phyloP scores from a whole-genome alignment of 2,888 invertebrate genomes.

The Dynastes grantii region DNA sequence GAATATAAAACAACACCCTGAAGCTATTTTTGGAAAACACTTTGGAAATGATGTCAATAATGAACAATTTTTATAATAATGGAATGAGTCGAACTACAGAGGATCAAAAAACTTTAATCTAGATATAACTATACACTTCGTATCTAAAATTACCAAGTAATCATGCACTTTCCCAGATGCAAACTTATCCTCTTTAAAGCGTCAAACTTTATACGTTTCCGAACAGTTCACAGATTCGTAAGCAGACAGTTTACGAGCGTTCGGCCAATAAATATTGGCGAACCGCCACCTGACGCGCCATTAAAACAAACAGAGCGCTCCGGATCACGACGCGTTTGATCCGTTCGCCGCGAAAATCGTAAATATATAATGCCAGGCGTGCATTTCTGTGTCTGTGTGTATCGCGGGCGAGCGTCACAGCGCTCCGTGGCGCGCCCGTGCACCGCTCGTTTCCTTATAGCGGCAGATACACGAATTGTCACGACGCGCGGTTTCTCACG shows the following conservation, averaged over 20 bases:
- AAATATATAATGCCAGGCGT: not conserved
- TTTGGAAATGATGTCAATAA: too few relatives aligned
- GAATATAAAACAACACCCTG: too few relatives aligned
- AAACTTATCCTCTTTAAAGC: too few relatives aligned
- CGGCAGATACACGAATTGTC: constrained; percentile 21
- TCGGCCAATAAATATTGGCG: constrained; percentile 13
- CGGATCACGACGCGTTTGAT: constrained; percentile 34
- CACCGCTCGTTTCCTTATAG: not conserved
- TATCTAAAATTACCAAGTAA: not conserved
- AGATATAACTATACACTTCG: too few relatives aligned
- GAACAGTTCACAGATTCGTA: not conserved
- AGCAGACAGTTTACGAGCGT: not conserved
- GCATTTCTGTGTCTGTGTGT: constrained; percentile 19
- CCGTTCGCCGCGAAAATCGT: constrained; percentile 32
- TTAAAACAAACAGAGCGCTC: constrained; percentile 32
- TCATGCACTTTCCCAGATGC: not conserved
- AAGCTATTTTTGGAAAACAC: too few relatives aligned
- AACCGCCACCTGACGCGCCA: constrained; percentile 32
- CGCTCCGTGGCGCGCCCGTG: constrained; percentile 5
- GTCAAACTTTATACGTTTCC: too few relatives aligned
- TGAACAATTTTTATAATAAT: too few relatives aligned
- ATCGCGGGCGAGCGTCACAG: constrained; percentile 16
- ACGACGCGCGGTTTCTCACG: constrained; percentile 61
- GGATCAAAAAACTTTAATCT: too few relatives aligned
- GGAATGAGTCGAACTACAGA: too few relatives aligned